Evolutionary conservation across 2,113 vertebrate species (phyloP).

Genomic region (Lamprologus ornatipinnis): DNA sequence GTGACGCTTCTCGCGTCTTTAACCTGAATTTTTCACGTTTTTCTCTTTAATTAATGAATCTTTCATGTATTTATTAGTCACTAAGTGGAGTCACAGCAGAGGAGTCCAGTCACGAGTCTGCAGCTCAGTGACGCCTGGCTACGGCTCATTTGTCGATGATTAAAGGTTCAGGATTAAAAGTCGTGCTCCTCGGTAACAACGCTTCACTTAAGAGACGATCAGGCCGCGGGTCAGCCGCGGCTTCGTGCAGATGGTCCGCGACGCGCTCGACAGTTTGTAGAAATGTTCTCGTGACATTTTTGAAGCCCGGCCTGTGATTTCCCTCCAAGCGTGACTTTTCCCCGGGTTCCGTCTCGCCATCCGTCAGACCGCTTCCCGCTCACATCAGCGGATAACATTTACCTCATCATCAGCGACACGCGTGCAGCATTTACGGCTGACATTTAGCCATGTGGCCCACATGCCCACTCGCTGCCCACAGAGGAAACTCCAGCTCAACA

Average conservation of each 20-base stretch:
- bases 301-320: neutral
- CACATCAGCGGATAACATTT: neutral
- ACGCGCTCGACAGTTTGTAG: fast-evolving
- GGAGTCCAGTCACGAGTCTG: neutral
- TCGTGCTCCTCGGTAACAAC: neutral
- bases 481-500: neutral
- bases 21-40: neutral
- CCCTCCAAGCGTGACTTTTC: neutral
- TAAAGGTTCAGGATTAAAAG: neutral
- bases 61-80: neutral
- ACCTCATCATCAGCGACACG: neutral
- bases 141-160: neutral
- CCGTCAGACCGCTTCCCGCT: neutral
- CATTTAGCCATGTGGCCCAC: neutral
- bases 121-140: neutral
- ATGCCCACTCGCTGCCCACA: neutral
- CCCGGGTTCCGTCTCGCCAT: neutral
- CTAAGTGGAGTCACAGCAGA: neutral
- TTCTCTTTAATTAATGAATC: neutral
- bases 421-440: neutral
- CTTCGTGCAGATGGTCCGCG: neutral
- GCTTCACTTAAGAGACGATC: neutral
- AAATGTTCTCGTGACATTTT: neutral
- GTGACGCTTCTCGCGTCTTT: neutral
- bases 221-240: neutral